Conservation (phyloP, 2,888 invertebrate species). For the Apotomis betuletana region DNA sequence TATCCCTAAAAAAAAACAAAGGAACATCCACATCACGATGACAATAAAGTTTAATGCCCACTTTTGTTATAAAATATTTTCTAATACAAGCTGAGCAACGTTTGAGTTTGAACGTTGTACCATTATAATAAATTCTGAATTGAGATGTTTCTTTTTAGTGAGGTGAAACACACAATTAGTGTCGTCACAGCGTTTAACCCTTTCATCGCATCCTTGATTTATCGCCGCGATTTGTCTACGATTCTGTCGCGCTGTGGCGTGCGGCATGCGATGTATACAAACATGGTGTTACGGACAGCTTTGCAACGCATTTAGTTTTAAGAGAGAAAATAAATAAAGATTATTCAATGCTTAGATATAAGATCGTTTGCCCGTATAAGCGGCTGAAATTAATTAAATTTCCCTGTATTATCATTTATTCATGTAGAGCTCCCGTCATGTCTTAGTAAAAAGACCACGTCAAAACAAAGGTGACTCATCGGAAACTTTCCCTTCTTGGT, state of each 20-base stretch:
- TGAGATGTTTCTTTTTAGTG: constrained; percentile 39
- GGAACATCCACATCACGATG: constrained; percentile 59
- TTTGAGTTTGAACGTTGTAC: constrained; percentile 7
- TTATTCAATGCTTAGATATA: too few species aligned
- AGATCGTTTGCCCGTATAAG: too few species aligned
- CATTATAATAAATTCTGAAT: constrained; percentile 41
- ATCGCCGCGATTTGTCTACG: constrained; percentile 60
- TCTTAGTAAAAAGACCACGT: too few species aligned
- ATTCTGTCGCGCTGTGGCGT: constrained; percentile 18
- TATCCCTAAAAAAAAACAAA: constrained; percentile 34
- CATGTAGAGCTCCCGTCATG: too few species aligned
- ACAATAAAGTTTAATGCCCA: constrained; percentile 56
- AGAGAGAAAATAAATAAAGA: too few species aligned
- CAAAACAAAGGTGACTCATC: too few species aligned
- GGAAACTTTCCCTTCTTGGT: too few species aligned
- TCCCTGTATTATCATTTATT: too few species aligned
- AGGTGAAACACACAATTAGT: constrained; percentile 63
- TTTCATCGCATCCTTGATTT: constrained; percentile 76
- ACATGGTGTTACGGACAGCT: too few species aligned
- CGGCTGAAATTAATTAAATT: too few species aligned
- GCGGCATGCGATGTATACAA: constrained; percentile 32
- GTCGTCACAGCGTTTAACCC: constrained; percentile 69
- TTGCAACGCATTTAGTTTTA: too few species aligned
- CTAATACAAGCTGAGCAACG: constrained; percentile 20
- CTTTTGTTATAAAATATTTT: constrained; percentile 21